These are phyloP conservation scores for Trematocara variabile DNA, from an alignment of 2,113 vertebrate genomes.

Conservation along the genomic window DNA sequence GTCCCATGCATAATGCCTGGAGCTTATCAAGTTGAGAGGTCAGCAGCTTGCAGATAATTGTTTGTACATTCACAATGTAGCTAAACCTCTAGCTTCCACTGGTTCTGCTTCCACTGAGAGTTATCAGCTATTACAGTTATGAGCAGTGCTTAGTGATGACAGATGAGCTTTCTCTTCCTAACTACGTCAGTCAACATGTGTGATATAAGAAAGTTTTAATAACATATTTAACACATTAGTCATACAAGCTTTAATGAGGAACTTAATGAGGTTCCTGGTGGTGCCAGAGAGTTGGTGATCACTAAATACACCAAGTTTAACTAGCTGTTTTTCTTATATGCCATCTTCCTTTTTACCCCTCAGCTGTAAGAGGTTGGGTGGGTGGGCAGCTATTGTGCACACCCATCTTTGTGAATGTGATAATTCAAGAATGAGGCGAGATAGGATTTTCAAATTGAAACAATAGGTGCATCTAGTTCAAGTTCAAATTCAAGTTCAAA, in stretches of 20 bases:
- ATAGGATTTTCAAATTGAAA: background rate
- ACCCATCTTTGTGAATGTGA: background rate
- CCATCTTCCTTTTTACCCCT: background rate
- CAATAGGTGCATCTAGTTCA: background rate
- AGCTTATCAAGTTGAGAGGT: background rate
- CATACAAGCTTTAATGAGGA: background rate
- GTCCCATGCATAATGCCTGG: background rate
- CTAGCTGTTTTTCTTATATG: background rate
- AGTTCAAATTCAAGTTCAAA: too few species aligned
- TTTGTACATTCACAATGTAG: background rate
- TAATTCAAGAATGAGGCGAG: background rate
- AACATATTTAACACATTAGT: background rate
- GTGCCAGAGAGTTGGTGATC: background rate
- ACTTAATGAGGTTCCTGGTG: background rate
- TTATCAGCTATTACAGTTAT: background rate
- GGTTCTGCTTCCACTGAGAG: background rate
- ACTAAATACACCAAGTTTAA: background rate
- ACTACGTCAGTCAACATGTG: background rate
- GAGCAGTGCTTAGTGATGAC: background rate
- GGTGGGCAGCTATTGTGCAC: background rate
- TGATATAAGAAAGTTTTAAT: background rate
- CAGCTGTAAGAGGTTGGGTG: background rate
- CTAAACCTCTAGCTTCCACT: background rate
- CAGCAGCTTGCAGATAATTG: background rate
- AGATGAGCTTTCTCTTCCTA: background rate